phyloP scores from a whole-genome alignment of 92 coral and sea anemone genomes.

The Micromussa lordhowensis region DNA sequence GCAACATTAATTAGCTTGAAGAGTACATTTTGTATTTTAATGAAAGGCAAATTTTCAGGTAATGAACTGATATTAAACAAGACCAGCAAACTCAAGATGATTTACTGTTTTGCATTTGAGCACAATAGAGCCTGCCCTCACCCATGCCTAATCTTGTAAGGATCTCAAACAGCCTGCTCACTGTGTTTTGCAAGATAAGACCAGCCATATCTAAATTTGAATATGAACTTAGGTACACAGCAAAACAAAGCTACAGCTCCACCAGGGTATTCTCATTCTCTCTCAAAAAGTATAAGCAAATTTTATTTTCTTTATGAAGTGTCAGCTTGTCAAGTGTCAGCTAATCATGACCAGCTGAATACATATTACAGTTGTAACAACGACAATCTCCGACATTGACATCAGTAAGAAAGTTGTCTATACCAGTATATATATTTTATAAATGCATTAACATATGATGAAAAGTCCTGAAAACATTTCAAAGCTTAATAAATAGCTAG shows the following conservation, averaged over 20 bases:
- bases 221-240: too few relatives aligned
- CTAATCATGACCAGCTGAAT: background rate
- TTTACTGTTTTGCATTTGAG: background rate
- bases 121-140: background rate
- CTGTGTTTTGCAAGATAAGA: too few relatives aligned
- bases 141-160: too few relatives aligned
- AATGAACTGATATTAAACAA: background rate
- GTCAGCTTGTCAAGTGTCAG: background rate
- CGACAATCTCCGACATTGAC: background rate
- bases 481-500: background rate
- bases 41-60: background rate
- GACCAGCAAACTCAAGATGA: background rate
- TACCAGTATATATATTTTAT: background rate
- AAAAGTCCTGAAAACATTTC: background rate
- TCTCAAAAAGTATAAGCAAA: background rate
- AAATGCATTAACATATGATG: background rate
- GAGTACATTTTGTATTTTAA: background rate
- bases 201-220: too few relatives aligned
- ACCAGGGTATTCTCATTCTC: too few relatives aligned
- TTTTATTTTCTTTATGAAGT: background rate
- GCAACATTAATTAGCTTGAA: slow-evolving; percentile 4
- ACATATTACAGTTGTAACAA: background rate
- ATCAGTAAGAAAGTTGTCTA: background rate
- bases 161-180: too few relatives aligned
- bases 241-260: too few relatives aligned